Evolutionary conservation across 1,140 invertebrate genomes (phyloP), one percentile per base, ranked within the genome.

Genomic region (Platorchestia sp.): DNA sequence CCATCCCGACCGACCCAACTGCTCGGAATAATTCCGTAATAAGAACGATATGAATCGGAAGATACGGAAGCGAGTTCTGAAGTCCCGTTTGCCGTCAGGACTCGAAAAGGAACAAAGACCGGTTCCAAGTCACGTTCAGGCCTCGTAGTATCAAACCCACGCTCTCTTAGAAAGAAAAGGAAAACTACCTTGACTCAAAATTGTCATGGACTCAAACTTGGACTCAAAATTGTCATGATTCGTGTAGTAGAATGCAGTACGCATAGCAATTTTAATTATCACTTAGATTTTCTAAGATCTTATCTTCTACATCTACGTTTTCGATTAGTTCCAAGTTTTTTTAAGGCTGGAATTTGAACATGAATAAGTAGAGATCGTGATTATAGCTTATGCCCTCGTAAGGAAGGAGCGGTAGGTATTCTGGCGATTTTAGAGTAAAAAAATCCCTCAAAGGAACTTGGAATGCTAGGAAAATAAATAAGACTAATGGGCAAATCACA

Each of bases 41-140:
- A 90, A 90, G 87, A 44, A 90, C 87, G 87, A 90, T 90, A 90
- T 90, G 87, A 44, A 90, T 90, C 87, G 10, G 41, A 90, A 42
- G 87, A 90, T 45, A 42, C 87, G 87, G 87, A 90, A 90, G 87
- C 87, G 44, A 90, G 87, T 16, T 90, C 41, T 45, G 41, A 42
- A 41, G 44, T 90, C 87, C 41, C 41, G 44, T 16, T 45, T 90
- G 41, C 27, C 86, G 36, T 90, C 41, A 42, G 44, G 87, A 42
- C 41, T 90, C 36, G 1, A 75, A 36, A 36, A 75, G 27, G 59
- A 75, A 75, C 59, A 75, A 75, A 75, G 59, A 36, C 59, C 27
- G 59, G 27, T 36, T 51, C 27, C 36, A 75, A 75, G 59, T 36
- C 59, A 75, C 59, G 59, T 75, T 36, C 27, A 36, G 36, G 59